phyloP scores from a whole-genome alignment of 2,888 invertebrate species.

The Pachliopta kotzebuea region DNA sequence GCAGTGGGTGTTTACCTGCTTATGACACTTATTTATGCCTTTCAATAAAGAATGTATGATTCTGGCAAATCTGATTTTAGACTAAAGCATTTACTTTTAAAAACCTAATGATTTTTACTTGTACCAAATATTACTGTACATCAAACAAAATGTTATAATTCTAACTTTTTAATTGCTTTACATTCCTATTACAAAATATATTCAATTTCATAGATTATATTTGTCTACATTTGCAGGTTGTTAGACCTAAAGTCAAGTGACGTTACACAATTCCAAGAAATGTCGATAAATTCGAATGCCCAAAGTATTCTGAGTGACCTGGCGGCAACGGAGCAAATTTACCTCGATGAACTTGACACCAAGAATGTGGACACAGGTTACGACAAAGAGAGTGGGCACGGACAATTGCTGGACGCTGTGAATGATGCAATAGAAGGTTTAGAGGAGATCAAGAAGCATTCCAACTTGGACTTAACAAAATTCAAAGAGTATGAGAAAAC shows the following conservation, averaged over 20 bases:
- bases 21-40: too few relatives aligned
- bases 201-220: too few relatives aligned
- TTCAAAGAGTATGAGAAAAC: constrained; percentile 56
- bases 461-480: constrained; percentile 53
- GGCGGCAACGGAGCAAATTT: constrained; percentile 45
- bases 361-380: constrained; percentile 69
- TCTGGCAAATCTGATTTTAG: too few relatives aligned
- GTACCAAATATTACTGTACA: too few relatives aligned
- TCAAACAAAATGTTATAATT: too few relatives aligned
- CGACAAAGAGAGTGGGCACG: constrained; percentile 55
- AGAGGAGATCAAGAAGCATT: constrained; percentile 62
- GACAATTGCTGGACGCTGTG: constrained; percentile 63
- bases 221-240: constrained; percentile 48
- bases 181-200: too few relatives aligned
- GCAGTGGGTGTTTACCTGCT: too few relatives aligned
- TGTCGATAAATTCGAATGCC: constrained; percentile 47
- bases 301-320: constrained; percentile 47
- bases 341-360: constrained; percentile 55
- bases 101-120: too few relatives aligned
- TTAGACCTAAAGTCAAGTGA: constrained; percentile 55
- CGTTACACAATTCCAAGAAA: constrained; percentile 49
- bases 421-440: constrained; percentile 64
- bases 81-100: too few relatives aligned
- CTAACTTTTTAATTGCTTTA: too few relatives aligned
- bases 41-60: too few relatives aligned